Evolutionary conservation across 2,113 vertebrate species (phyloP).

Genomic region (Cacatua alba): DNA sequence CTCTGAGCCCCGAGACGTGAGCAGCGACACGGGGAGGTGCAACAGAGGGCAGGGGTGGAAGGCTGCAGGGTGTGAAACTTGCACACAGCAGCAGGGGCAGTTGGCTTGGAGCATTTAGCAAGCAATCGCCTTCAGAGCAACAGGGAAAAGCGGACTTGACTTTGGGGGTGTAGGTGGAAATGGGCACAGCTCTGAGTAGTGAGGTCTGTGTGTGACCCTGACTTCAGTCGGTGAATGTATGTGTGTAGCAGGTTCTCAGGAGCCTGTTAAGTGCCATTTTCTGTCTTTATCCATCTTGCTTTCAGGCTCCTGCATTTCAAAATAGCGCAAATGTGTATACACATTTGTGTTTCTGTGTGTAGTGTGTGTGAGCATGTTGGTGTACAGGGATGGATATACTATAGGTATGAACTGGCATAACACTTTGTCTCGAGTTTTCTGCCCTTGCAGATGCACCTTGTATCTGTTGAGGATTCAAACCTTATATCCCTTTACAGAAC

Average conservation of each 20-base stretch:
- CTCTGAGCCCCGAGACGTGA: constrained; percentile 34
- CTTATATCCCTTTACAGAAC: neutral
- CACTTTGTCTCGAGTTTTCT: neutral
- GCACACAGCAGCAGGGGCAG: rapidly evolving
- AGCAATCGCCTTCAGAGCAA: neutral
- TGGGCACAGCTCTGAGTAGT: too few relatives aligned
- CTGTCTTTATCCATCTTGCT: neutral
- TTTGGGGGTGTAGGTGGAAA: neutral
- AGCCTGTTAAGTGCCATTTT: neutral
- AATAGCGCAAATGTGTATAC: rapidly evolving
- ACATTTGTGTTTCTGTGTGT: neutral
- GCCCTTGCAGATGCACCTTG: neutral
- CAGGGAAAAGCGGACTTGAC: neutral
- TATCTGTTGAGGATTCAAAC: neutral
- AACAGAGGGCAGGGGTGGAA: constrained; percentile 40
- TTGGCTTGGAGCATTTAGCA: neutral
- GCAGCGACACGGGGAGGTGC: constrained; percentile 46
- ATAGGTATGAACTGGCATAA: rapidly evolving
- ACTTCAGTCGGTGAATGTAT: neutral
- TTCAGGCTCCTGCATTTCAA: neutral
- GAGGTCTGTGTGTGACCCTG: neutral
- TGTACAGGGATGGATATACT: neutral
- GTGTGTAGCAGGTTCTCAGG: neutral
- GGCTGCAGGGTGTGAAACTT: constrained; percentile 26
- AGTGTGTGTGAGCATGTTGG: neutral